Evolutionary conservation across 2,888 invertebrate species (phyloP).

Genomic region (Stratiomys singularior): DNA sequence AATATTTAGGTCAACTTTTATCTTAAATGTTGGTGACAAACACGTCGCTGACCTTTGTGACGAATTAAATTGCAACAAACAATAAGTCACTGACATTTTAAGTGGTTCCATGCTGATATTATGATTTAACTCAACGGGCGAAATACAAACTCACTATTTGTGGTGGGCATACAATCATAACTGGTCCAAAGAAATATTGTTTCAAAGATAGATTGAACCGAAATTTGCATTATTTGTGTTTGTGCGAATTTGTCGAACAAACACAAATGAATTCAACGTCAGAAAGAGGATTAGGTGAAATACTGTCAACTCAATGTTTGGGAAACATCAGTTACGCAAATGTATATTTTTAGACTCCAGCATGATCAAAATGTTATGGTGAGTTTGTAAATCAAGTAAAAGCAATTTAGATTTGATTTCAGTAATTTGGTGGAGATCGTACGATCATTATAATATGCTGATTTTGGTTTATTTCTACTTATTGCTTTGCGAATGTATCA

Average conservation of each 20-base stretch:
- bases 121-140: not conserved
- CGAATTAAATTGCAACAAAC: not conserved
- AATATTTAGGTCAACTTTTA: constrained; percentile 24
- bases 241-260: not conserved
- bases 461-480: no score
- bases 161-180: not conserved
- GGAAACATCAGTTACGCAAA: no score
- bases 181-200: not conserved
- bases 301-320: no score
- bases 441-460: no score
- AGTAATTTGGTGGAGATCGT: no score
- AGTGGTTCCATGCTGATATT: constrained; percentile 4
- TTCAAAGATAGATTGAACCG: not conserved
- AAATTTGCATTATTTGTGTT: not conserved
- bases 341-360: no score
- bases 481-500: no score
- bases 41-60: constrained; percentile 18
- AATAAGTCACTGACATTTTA: constrained; percentile 34
- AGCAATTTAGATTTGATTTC: not conserved
- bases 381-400: not conserved
- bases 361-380: no score
- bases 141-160: not conserved
- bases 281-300: no score
- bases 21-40: constrained; percentile 22
- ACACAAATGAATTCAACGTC: not conserved